A percentile compares a stretch with the other conserved stretches of the same genome.
phyloP scores from a whole-genome alignment of 2,888 invertebrate species.

The Labia minor region DNA sequence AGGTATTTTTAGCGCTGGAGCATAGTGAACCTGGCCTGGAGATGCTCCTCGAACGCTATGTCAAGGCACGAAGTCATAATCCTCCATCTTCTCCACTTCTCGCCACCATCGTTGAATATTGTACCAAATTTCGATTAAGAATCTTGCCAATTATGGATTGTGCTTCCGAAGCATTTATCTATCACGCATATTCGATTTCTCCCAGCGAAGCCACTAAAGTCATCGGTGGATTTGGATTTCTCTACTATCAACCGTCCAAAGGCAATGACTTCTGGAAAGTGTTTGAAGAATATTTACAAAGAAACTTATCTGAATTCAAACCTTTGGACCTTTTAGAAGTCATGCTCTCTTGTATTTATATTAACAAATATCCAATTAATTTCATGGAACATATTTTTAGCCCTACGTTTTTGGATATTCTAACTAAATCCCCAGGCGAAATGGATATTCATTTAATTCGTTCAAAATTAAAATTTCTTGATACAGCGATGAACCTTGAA shows the following conservation, averaged over 20 bases:
- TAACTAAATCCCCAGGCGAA: constrained; percentile 38
- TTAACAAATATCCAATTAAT: constrained; percentile 49
- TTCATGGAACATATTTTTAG: constrained; percentile 49
- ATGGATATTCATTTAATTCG: constrained; percentile 35
- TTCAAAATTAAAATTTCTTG: constrained; percentile 48
- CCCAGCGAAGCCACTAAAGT: constrained; percentile 45
- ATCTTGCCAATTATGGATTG: constrained; percentile 47
- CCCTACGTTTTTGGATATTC: constrained; percentile 47
- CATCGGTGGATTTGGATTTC: constrained; percentile 49
- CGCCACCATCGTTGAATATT: constrained; percentile 50
- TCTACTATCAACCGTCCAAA: constrained; percentile 46
- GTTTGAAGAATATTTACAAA: constrained; percentile 43
- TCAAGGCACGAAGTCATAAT: constrained; percentile 41
- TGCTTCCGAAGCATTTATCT: constrained; percentile 46
- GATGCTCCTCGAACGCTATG: constrained; percentile 49
- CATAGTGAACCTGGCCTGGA: constrained; percentile 47
- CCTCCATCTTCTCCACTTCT: constrained; percentile 42
- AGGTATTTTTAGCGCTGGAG: constrained; percentile 43
- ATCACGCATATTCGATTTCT: constrained; percentile 40
- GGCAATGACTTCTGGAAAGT: constrained; percentile 45
- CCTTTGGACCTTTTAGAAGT: constrained; percentile 48
- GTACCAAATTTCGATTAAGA: constrained; percentile 46
- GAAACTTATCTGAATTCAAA: constrained; percentile 46
- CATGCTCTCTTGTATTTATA: constrained; percentile 51
- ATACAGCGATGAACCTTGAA: constrained; percentile 53